Evolutionary conservation across 2,888 invertebrate genomes (phyloP), one percentile per base, ranked within the genome.

Genomic region (Troides oblongomaculatus): DNA sequence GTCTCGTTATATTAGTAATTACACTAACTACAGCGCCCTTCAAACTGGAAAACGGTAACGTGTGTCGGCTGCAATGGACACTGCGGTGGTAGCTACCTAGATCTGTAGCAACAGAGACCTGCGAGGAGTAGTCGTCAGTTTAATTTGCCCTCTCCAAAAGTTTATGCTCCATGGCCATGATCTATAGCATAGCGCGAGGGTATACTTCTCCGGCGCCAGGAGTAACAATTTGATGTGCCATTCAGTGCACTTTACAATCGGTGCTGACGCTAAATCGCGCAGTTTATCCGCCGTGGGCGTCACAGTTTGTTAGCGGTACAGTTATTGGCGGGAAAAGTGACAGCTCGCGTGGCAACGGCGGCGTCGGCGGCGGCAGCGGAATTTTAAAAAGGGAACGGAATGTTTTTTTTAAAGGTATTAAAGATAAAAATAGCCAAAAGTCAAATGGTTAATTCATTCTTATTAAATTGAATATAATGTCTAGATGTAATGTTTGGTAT

Each of bases 321-420:
- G 64, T 69, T 69, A 69, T 64, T 62, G 69, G 56, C 69, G 58
- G 69, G 62, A 53, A 69, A 65, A 65, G 62, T 69, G 69, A 65
- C 69, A 69, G 65, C 14, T 23, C 61, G n/a, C 56, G 30, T 65
- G 60, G 60, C 60, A 18, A 12, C 17, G 50, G 14, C 60, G 25
- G 53, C 60, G 43, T 64, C 53, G 64, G n/a, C 21, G 7, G 21
- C 59, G 64, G 61, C 60, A 25, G 23, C n/a, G 18, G 61, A 61
- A 63, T 68, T 63, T 67, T 53, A 63, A 68, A 64, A 63, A 68
- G 1, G 17, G 25, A 59, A 59, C 10, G 23, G 39, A 14, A 14
- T n/a, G 53, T 17, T 53, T 6, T 17, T 30, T 3, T 30, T 30
- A 30, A 30, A 1, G 8, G 10, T 0, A 39, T 39, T 30, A 30